Base-by-base conservation (phyloP, 2,888 invertebrate species). In the Chrysolina haemoptera region DNA sequence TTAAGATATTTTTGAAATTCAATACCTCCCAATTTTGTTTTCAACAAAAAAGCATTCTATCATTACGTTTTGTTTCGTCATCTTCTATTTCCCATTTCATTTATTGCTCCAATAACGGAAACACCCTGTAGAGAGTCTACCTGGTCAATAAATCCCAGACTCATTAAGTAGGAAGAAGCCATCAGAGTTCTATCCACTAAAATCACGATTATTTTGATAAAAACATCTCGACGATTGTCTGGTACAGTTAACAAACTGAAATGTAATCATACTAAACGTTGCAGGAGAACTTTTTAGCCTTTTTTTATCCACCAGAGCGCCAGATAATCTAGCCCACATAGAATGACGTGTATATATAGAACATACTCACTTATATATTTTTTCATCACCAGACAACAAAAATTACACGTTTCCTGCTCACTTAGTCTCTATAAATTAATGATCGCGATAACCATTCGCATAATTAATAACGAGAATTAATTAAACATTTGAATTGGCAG, bases 381-480 rank as follows among this genome's bases (percentile, higher is more conserved):
- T 59, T 16, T 59, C 12, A 59, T 14, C 27, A 27, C 59, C 59
- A 14, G 59, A 59, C 59, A 59, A 35, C 1, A 35, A 59, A 59
- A 59, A 59, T 59, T 35, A 16, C 50, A 35, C 59, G 59, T 59
- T 35, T 59, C 59, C 59, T 59, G 59, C 35, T 35, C 35, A 35
- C 14, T 35, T 35, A 59, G 22, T 59, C 59, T 59, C 59, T 35
- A 59, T 59, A 35, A 22, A 35, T 59, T 59, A 59, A 27, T 59
- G 59, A 59, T 27, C 10, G 16, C n/a, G 35, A 35, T 35, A 27
- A 59, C 35, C 59, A 35, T 16, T 59, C 9, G 59, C 59, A 59
- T 59, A 59, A 59, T 59, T 59, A 59, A 59, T 59, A 27, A n/a
- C 8, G n/a, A 22, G 59, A n/a, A 59, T 59, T 59, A 22, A 35